A percentile compares a stretch with the other conserved stretches of the same genome.
Conservation (phyloP, 2,797 vertebrate species). For the Micrastur ruficollis region DNA sequence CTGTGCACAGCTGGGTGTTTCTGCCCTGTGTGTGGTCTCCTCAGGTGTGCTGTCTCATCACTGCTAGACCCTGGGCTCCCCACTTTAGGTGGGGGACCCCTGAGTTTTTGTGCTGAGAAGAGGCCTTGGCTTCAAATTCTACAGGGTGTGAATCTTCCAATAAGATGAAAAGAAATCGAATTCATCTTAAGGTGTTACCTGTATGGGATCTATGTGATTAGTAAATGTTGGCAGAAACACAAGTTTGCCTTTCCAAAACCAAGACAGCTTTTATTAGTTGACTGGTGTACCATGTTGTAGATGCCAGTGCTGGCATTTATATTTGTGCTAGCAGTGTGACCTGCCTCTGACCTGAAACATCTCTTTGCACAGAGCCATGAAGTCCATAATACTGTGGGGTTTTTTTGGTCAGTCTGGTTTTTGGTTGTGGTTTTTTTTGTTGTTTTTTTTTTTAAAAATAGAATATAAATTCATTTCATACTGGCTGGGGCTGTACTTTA, state of each 20-base stretch:
- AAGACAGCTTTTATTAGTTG: not conserved
- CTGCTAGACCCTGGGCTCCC: not conserved
- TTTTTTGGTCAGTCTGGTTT: no score
- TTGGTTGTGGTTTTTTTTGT: no score
- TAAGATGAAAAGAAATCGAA: not conserved
- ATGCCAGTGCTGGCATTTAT: not conserved
- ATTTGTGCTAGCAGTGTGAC: not conserved
- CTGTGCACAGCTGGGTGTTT: not conserved
- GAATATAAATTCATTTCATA: not conserved
- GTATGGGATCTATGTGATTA: not conserved
- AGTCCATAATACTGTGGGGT: not conserved
- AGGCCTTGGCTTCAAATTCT: not conserved
- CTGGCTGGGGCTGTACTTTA: not conserved
- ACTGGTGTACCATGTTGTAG: not conserved
- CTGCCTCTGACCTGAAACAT: not conserved
- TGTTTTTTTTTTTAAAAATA: not conserved
- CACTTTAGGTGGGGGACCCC: fast-evolving
- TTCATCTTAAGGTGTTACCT: not conserved
- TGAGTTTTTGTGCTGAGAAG: not conserved
- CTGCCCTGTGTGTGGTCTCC: not conserved
- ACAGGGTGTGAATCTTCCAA: not conserved
- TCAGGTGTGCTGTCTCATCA: not conserved
- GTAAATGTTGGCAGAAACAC: not conserved
- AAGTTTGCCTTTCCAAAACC: not conserved
- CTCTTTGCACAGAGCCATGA: not conserved